A percentile compares a stretch with the other conserved stretches of the same genome.
These are phyloP conservation scores for Liparis tanakae DNA, from an alignment of 2,797 vertebrate species.

Conservation along the genomic window DNA sequence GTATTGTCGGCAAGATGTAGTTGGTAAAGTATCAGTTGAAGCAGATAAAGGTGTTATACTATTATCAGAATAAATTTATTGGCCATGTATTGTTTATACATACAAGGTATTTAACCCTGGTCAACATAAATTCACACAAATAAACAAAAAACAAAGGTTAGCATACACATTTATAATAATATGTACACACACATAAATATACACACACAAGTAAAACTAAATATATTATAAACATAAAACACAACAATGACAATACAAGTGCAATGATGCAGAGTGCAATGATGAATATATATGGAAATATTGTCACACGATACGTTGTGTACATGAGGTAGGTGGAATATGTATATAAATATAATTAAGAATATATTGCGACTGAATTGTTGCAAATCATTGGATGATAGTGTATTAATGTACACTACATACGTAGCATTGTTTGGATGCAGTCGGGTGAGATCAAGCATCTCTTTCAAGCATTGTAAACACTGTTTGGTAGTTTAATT, in stretches of 20 bases:
- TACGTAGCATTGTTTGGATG: not conserved
- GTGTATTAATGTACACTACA: not conserved
- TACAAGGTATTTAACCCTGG: not conserved
- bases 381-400: not conserved
- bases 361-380: too few relatives aligned
- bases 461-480: not conserved
- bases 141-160: too few relatives aligned
- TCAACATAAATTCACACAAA: too few relatives aligned
- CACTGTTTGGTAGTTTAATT: not conserved
- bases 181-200: not conserved
- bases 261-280: too few relatives aligned
- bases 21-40: not conserved
- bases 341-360: too few relatives aligned
- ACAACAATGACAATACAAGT: too few relatives aligned
- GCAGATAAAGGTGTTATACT: not conserved
- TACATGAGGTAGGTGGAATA: too few relatives aligned
- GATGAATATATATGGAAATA: too few relatives aligned
- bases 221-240: too few relatives aligned
- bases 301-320: too few relatives aligned
- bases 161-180: too few relatives aligned
- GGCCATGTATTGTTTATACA: not conserved
- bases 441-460: not conserved
- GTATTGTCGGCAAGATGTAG: not conserved
- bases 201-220: too few relatives aligned
- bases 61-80: not conserved